Base-by-base conservation (phyloP, 2,888 invertebrate genomes). In the Xanthia togata region DNA sequence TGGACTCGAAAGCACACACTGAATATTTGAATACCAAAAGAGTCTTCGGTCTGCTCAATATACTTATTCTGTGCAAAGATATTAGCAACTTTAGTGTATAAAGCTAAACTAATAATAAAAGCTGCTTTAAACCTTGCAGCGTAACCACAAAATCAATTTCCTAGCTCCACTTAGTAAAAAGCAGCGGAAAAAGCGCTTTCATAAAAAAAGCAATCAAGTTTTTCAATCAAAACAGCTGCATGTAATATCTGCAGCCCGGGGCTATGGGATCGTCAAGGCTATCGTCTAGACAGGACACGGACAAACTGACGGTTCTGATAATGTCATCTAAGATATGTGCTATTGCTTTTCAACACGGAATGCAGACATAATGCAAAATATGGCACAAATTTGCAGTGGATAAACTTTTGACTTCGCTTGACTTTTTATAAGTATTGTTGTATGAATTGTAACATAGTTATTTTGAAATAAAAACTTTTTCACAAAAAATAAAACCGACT, bases 221-320 rank as follows among this genome's bases (percentile, higher is more conserved):
- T 87, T 86, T 82, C 82, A 86, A 85, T 88, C 82, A 80, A 84
- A 82, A 81, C 81, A 75, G 83, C 82, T 85, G 86, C 80, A 84
- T 80, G 82, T 81, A 85, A 85, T 88, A 87, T 88, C 73, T 78
- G 78, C 62, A 65, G 79, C 79, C 79, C 47, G 44, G 41, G 67
- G 85, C 76, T 68, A 73, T 65, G 82, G 53, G 74, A 38, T 57
- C 68, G 76, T 68, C 72, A 81, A 73, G 72, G 70, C 74, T 75
- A 73, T 53, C 79, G 80, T 73, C 83, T 73, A 83, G 83, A 73
- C 82, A 70, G 68, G 35, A 53, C 31, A 47, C 35, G 76, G 67
- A 64, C 70, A 8, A 53, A 79, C 76, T 73, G 83, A 59, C 63
- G 31, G 35, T 5, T 79, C 60, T 83, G 73, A 69, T 73, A 73